These are phyloP conservation scores for Hephaestus fuliginosus DNA, from an alignment of 2,797 vertebrate species.

Conservation along the genomic window DNA sequence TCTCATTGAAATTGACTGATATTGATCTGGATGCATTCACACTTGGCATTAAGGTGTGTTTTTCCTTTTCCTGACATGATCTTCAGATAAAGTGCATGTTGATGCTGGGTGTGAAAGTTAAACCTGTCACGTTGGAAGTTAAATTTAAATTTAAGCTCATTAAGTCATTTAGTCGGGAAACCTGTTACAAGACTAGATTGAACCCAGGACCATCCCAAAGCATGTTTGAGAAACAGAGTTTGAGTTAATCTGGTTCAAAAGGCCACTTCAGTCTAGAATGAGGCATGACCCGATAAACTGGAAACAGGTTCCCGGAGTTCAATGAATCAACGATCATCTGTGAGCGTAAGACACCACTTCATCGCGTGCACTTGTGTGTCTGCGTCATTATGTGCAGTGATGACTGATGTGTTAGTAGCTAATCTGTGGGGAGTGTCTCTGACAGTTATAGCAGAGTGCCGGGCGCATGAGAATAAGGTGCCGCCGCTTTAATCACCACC, in stretches of 20 bases:
- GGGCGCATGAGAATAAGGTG: conserved; percentile 23
- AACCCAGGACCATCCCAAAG: neutral
- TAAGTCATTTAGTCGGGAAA: neutral
- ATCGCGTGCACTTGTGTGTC: neutral
- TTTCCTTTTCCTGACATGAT: neutral
- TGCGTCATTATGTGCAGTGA: conserved; percentile 8
- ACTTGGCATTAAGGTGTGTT: neutral
- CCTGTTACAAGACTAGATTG: neutral
- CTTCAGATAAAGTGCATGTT: neutral
- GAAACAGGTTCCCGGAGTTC: neutral
- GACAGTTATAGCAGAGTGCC: conserved; percentile 23
- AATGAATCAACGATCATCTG: neutral
- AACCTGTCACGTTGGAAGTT: neutral
- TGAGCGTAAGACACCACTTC: neutral
- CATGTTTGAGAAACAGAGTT: neutral
- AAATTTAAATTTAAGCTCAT: neutral
- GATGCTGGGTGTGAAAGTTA: neutral
- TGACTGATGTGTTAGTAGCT: conserved; percentile 21
- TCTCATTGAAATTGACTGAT: neutral
- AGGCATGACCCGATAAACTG: neutral
- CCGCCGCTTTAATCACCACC: conserved; percentile 30
- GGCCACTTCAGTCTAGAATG: neutral
- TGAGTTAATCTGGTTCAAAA: neutral
- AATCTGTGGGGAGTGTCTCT: conserved; percentile 23
- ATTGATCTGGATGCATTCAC: neutral